phyloP scores from a whole-genome alignment of 2,888 invertebrate genomes.

The Aphelenchoides bicaudatus region DNA sequence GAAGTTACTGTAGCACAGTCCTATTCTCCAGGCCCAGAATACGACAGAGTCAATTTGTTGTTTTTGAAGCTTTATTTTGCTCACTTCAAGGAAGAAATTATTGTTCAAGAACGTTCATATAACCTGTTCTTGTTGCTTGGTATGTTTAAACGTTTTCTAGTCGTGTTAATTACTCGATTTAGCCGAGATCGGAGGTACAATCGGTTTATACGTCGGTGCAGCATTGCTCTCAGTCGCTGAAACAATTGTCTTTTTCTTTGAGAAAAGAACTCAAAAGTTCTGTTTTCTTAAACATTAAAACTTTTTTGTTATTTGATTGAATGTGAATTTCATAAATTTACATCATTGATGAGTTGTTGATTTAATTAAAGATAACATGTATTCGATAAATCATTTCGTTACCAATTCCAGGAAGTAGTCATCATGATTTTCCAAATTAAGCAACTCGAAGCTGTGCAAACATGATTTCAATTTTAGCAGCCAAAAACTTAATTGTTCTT shows the following conservation, averaged over 20 bases:
- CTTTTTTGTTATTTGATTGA: too few species aligned
- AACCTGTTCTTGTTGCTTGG: slow-evolving; percentile 49
- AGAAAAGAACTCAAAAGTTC: too few species aligned
- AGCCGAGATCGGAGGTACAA: slow-evolving; percentile 57
- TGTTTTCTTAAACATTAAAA: too few species aligned
- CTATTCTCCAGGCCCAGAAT: slow-evolving; percentile 49
- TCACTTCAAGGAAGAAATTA: slow-evolving; percentile 53
- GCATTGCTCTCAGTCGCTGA: slow-evolving; percentile 47
- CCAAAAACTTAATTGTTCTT: too few species aligned
- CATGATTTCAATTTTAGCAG: too few species aligned
- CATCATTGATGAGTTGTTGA: too few species aligned
- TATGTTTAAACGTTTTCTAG: slow-evolving; percentile 8
- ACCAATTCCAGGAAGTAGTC: too few species aligned
- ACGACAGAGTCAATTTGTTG: slow-evolving; percentile 52
- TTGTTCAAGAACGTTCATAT: slow-evolving; percentile 48
- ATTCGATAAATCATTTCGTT: too few species aligned
- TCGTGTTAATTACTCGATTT: background rate
- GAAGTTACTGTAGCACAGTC: slow-evolving; percentile 48
- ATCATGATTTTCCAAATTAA: too few species aligned
- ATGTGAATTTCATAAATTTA: too few species aligned
- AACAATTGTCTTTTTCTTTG: slow-evolving; percentile 49
- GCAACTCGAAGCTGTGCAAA: too few species aligned
- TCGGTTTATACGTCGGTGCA: slow-evolving; percentile 52
- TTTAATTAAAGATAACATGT: too few species aligned
- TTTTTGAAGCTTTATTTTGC: slow-evolving; percentile 52